Base-by-base conservation (phyloP, 2,113 vertebrate genomes). In the Alligator mississippiensis region DNA sequence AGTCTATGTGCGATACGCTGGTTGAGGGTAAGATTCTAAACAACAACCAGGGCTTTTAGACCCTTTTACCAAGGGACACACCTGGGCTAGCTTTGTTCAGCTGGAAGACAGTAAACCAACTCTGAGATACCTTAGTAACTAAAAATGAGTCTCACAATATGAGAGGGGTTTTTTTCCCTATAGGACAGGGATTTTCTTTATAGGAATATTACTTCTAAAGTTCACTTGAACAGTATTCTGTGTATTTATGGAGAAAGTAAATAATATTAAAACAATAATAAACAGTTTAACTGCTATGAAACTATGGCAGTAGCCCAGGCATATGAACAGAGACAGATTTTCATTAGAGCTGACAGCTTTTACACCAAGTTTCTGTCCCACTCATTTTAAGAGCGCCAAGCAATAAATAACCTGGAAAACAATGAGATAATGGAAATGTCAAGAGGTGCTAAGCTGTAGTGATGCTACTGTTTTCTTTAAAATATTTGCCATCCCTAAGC, bases 391-490 rank as follows among this genome's bases (percentile, higher is more conserved):
- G 78, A 90, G n/a, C 96, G 78, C 89, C 94, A 96, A 93, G 95
- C 80, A 94, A 94, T 90, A 94, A 96, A 97, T 95, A 96, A 96
- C 66, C 58, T 72, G 83, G 90, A 95, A 94, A 85, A 88, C 94
- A 93, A 57, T 93, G 95, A 96, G 96, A 97, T 96, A 96, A 97
- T 96, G 94, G 95, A 96, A 97, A 93, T 95, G 95, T 94, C 95
- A 96, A 92, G 94, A 94, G 70, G 75, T 94, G 87, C 93, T 96
- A 96, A 96, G 78, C 75, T 94, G 72, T 82, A 94, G 90, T 85
- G 80, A 89, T 89, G 57, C 87, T 96, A 87, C 62, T 89, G 77
- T 89, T 96, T 96, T 93, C 81, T 89, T 96, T 93, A 85, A 95
- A 93, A 95, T 87, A 83, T 27, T 92, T 89, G 57, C 78, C 92